phyloP scores from a whole-genome alignment of 2,888 invertebrate species.

The Tetragonula carbonaria region DNA sequence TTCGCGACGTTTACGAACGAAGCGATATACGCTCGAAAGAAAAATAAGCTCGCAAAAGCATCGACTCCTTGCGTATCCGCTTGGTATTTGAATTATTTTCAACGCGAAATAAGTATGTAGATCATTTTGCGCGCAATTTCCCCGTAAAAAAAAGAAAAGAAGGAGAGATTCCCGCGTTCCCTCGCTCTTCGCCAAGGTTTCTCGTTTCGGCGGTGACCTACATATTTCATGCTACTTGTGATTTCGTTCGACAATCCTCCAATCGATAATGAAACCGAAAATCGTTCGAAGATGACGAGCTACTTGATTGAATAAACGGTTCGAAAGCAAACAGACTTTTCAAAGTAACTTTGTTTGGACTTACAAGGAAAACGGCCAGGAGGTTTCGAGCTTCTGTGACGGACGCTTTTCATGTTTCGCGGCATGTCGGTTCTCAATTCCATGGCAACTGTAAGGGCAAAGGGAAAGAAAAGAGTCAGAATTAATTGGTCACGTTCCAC shows the following conservation, averaged over 20 bases:
- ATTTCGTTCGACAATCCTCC: not conserved
- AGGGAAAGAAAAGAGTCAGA: constrained; percentile 56
- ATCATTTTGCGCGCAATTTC: not conserved
- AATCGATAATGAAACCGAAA: constrained; percentile 8
- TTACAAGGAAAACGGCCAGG: constrained; percentile 83
- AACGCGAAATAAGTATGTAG: not conserved
- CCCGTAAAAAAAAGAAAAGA: too few species aligned
- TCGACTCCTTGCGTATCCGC: not conserved
- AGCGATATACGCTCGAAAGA: not conserved
- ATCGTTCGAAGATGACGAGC: not conserved
- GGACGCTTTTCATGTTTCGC: constrained; percentile 82
- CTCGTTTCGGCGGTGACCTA: not conserved
- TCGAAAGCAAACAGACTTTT: constrained; percentile 20
- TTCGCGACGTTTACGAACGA: not conserved
- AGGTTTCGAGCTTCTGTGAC: constrained; percentile 83
- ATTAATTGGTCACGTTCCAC: constrained; percentile 43
- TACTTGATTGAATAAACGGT: constrained; percentile 17
- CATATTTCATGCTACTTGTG: not conserved
- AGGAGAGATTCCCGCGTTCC: too few species aligned
- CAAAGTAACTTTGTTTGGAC: constrained; percentile 65
- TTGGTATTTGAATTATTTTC: not conserved
- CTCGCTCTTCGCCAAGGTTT: not conserved
- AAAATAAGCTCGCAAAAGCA: not conserved
- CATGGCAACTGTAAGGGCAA: constrained; percentile 80
- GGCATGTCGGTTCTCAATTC: constrained; percentile 82